Base-by-base conservation (phyloP, 2,113 vertebrate species). In the Seriola aureovittata region DNA sequence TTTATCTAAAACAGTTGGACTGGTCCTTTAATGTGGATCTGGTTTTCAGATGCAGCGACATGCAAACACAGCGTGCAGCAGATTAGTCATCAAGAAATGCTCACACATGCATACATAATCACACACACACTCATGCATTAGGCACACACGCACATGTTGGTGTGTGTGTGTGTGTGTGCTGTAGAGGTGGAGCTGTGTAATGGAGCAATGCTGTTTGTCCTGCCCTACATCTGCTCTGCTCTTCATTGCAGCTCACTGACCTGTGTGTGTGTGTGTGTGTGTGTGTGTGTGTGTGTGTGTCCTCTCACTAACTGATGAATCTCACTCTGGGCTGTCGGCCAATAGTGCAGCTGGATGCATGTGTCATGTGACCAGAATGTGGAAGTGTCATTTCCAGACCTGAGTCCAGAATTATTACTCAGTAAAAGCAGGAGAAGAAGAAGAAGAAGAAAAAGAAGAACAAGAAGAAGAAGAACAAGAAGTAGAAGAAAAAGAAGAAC, bases 151-250 rank as follows among this genome's bases (percentile, higher is more conserved):
- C 48, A 23, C 40, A 42, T 42, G 40, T 42, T 8, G 7, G 32
- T 50, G 75, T 21, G 19, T 17, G 10, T 48, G 50, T 52, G 50
- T 52, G 17, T 50, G 17, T 50, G 48, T 17, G 46, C 7, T 29
- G 63, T 25, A 9, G 57, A 57, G 59, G 74, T 81, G 71, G 73
- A 75, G 82, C 65, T 68, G 85, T 60, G 76, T 85, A 83, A 89
- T 65, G 66, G 59, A 78, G 79, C 75, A 1, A 10, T 42, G 40
- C 40, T 42, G 40, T 42, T 42, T 70, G 73, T 81, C n/a, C 73
- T 88, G 87, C 57, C 85, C 90, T 85, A 88, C 81, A 89, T 88
- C 82, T 89, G 85, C 75, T 81, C 84, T 71, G 52, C 68, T 42
- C 40, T 42, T 42, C 40, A 42, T 42, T 42, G 9, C 40, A 42